Base-by-base conservation (phyloP, 2,797 vertebrate genomes). In the Crenuchus spilurus region DNA sequence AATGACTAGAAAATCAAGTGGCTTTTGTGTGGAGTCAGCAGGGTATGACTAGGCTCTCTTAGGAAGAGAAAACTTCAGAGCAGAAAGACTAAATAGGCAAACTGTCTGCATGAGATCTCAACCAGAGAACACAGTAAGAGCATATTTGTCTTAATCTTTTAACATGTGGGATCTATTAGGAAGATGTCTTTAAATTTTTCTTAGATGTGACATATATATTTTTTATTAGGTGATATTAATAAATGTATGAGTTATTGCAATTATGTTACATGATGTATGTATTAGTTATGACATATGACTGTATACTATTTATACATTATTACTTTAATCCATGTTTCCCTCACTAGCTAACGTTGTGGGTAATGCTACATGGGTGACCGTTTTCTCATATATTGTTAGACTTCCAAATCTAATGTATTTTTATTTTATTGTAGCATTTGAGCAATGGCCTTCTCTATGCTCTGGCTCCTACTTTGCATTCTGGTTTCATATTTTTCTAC, bases 1-100 rank as follows among this genome's bases (percentile, higher is more conserved):
- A 70, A 30, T 69, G 66, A 61, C 30, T 58, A 60, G 44, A 70
- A 69, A 70, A 65, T 77, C 64, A 80, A 85, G 81, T 77, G 74
- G 77, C 70, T 80, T 69, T 80, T 39, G 58, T 61, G 26, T 35
- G 20, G 39, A 64, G 51, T 76, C 76, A 69, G 61, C 72, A 80
- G 79, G 33, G 76, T 80, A 80, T 77, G 67, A 67, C 76, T 33
- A 49, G 66, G 52, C 65, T 46, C 65, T 81, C 71, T 66, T 31
- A 65, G 39, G 44, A 74, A 55, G 61, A 72, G 46, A 77, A 77
- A 69, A 76, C 55, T 54, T 35, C n/a, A 26, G 7, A 18, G n/a
- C 51, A 72, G 63, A 61, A 41, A 75, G 64, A 51, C 28, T 26
- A 42, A 64, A 74, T 57, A 70, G 8, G 31, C 68, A 48, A 28